Conservation (phyloP, 2,797 vertebrate species). For the Poeciliopsis paucimaculata region DNA sequence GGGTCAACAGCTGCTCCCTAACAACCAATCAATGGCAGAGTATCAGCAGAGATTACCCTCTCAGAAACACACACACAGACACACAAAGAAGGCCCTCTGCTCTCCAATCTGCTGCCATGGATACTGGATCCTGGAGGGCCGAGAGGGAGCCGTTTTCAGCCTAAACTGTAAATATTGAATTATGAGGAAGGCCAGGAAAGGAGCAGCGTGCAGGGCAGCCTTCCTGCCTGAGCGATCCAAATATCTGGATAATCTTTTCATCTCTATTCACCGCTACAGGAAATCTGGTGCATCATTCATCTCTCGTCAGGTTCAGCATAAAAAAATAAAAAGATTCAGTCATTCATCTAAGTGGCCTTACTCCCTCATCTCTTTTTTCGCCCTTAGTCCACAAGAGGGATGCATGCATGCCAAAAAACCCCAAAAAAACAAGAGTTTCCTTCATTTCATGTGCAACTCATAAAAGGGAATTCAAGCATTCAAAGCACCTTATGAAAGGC, state of each 20-base stretch:
- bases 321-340: conserved; percentile 41
- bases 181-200: conserved; percentile 69
- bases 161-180: conserved; percentile 84
- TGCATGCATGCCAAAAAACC: conserved; percentile 33
- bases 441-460: background rate
- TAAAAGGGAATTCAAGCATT: conserved; percentile 32
- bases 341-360: conserved; percentile 61
- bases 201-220: conserved; percentile 63
- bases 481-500: conserved; percentile 53
- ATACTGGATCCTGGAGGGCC: conserved; percentile 81
- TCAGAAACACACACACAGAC: conserved; percentile 50
- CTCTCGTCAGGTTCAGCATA: conserved; percentile 65
- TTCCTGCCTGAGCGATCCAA: conserved; percentile 67
- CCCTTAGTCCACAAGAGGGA: conserved; percentile 61
- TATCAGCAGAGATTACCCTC: conserved; percentile 82
- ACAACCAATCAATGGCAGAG: conserved; percentile 84
- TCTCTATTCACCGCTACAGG: conserved; percentile 67
- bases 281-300: conserved; percentile 73
- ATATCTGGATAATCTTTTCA: conserved; percentile 75
- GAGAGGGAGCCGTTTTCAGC: conserved; percentile 79
- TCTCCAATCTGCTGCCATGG: conserved; percentile 83
- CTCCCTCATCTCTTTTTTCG: conserved; percentile 60
- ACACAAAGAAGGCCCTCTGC: conserved; percentile 69
- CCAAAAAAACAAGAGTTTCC: conserved; percentile 45
- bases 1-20: conserved; percentile 84